Evolutionary conservation across 1,140 invertebrate species (phyloP), one percentile per base, ranked within the genome.

Genomic region (Sarcophaga peregrina): DNA sequence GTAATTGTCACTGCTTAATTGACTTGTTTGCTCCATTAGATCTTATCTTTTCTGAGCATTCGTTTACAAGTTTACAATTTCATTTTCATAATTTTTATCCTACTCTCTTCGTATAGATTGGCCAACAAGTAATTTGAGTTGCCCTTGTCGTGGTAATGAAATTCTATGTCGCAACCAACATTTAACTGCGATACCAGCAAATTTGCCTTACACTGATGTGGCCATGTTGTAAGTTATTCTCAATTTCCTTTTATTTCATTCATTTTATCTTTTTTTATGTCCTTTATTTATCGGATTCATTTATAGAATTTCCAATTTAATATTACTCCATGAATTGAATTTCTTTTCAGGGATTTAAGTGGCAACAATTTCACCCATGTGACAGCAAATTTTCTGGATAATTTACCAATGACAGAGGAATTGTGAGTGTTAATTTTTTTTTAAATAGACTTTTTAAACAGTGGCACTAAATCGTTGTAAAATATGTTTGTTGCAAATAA

Each of bases 131-230:
- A 89, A 86, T 81, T 90, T 86, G 15, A 88, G 87, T 54, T 90
- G 88, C 83, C 87, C 86, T 0, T 90, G 88, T 85, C 87, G 88
- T 8, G 88, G 88, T 10, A 83, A 86, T 48, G 86, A 90, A 72
- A 86, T 90, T 47, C 80, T 90, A 8, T 90, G 88, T 25, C 85
- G 88, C 0, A 89, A 88, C 17, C 87, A 88, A 62, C 85, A 87
- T 58, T 82, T 90, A 5, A 87, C 85, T 10, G 84, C 85, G 47
- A 50, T 90, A 78, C 88, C 88, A 0, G 3, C 25, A 1, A 84
- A 84, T 58, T 62, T 90, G 58, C 88, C 88, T 6, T 72, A 48
- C 46, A 17, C 82, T 47, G 82, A 85, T 83, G 75, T 90, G 84
- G 82, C 83, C 82, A 89, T 87, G 17, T 87, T 90, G 88, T 90